These are phyloP conservation scores for Pseudomyrmex pallidus DNA, from an alignment of 1,140 invertebrate genomes.

Conservation along the genomic window DNA sequence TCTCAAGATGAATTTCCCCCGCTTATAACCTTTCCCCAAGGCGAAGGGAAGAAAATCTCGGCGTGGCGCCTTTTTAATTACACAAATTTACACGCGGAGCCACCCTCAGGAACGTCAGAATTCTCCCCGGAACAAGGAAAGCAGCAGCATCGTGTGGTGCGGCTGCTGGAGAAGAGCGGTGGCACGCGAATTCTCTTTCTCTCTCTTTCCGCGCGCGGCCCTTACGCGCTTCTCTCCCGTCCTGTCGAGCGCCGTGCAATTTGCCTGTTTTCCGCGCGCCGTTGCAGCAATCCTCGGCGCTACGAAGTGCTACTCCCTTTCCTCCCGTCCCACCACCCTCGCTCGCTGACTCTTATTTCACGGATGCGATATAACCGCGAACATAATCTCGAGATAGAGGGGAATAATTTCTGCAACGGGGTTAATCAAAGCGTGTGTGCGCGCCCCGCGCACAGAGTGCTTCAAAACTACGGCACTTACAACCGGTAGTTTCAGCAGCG, in stretches of 20 bases:
- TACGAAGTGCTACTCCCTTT: constrained; percentile 37
- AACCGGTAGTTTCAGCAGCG: not conserved
- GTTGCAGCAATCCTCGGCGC: constrained; percentile 44
- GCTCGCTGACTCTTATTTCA: constrained; percentile 61
- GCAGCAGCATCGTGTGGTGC: not conserved
- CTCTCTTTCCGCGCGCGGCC: no score
- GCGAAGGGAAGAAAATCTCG: constrained; percentile 39
- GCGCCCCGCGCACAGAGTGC: not conserved
- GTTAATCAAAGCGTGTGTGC: constrained; percentile 54
- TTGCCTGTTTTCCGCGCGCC: constrained; percentile 54
- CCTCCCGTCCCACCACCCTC: not conserved
- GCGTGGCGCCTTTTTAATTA: constrained; percentile 55
- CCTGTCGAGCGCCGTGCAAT: constrained; percentile 46
- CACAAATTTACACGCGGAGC: constrained; percentile 53
- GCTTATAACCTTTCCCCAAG: constrained; percentile 2
- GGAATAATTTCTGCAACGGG: constrained; percentile 57
- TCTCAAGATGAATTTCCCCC: not conserved
- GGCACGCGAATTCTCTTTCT: constrained; percentile 48
- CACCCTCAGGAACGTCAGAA: constrained; percentile 41
- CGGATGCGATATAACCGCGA: constrained; percentile 60
- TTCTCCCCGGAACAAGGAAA: constrained; percentile 40
- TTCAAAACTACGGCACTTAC: not conserved
- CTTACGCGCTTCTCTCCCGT: not conserved
- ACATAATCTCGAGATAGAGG: constrained; percentile 60
- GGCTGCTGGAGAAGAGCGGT: constrained; percentile 28